phyloP scores from a whole-genome alignment of 2,888 invertebrate genomes.

The Oegoconia quadripuncta region DNA sequence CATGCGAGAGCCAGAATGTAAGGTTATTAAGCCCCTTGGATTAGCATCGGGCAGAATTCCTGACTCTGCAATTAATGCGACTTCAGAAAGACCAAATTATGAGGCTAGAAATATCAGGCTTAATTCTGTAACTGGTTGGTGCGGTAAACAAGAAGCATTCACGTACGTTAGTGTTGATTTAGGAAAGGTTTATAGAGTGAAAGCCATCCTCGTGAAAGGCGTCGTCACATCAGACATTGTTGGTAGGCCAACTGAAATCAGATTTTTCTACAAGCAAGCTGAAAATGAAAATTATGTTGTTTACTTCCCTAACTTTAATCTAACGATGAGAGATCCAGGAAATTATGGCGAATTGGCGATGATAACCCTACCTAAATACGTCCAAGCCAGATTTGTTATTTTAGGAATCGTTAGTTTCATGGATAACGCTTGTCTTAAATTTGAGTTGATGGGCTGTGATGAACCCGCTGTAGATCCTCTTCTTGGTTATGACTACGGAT shows the following conservation, averaged over 20 bases:
- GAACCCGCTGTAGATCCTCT: constrained; percentile 89
- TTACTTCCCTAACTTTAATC: constrained; percentile 97
- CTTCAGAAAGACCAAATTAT: constrained; percentile 94
- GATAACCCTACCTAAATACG: constrained; percentile 96
- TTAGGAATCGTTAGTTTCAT: constrained; percentile 97
- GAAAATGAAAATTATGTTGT: constrained; percentile 97
- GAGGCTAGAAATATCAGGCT: constrained; percentile 93
- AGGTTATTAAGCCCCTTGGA: constrained; percentile 93
- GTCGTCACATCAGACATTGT: constrained; percentile 97
- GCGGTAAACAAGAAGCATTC: constrained; percentile 97
- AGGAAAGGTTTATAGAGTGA: constrained; percentile 94
- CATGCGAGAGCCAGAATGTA: constrained; percentile 95
- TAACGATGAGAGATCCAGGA: constrained; percentile 96
- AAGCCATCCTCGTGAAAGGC: constrained; percentile 95
- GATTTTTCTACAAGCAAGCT: constrained; percentile 97
- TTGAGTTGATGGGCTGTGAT: constrained; percentile 97
- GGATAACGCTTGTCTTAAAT: constrained; percentile 97
- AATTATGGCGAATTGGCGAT: constrained; percentile 97
- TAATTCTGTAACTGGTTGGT: constrained; percentile 97
- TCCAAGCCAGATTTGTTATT: constrained; percentile 95
- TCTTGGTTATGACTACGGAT: constrained; percentile 95
- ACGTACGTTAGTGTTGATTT: constrained; percentile 97
- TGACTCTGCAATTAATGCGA: constrained; percentile 96
- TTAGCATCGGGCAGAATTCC: constrained; percentile 95
- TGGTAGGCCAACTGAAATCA: constrained; percentile 96